Evolutionary conservation across 2,113 vertebrate species (phyloP).

Genomic region (Crotalus horridus): DNA sequence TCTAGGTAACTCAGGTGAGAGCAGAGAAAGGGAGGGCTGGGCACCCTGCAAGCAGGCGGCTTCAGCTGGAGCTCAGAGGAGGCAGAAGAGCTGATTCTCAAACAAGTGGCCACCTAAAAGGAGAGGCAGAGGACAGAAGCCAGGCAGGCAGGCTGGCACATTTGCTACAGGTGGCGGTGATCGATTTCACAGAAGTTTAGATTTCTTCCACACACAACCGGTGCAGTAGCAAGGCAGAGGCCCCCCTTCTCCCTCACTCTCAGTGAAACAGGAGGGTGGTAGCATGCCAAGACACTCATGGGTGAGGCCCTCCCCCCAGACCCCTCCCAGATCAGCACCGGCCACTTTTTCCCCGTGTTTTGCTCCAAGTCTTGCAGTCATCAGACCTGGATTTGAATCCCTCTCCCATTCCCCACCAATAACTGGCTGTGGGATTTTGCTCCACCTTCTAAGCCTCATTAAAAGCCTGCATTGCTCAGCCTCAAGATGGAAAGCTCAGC

Average conservation of each 20-base stretch:
- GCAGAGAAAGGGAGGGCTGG: background rate
- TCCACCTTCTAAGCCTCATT: constrained; percentile 71
- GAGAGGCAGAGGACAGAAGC: background rate
- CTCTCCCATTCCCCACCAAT: background rate
- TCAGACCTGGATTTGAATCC: background rate
- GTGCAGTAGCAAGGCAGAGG: background rate
- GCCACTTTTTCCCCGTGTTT: background rate
- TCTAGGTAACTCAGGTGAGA: background rate
- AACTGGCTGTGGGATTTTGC: constrained; percentile 36
- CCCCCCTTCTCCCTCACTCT: background rate
- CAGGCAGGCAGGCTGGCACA: background rate
- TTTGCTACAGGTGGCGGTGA: background rate
- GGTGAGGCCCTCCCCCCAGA: background rate
- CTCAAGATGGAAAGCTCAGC: constrained; percentile 76
- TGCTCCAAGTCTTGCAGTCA: background rate
- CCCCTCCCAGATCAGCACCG: no score
- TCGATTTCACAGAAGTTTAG: background rate
- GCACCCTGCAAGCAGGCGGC: background rate
- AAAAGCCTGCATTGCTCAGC: constrained; percentile 75
- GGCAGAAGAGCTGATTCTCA: background rate
- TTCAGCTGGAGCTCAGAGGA: background rate
- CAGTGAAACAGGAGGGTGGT: background rate
- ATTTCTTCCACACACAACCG: background rate
- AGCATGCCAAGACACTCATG: background rate
- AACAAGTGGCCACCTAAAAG: background rate